A percentile compares a stretch with the other conserved stretches of the same genome.
Evolutionary conservation across 30 jellyfish, hydroid and myxozoan species (phyloP).

Genomic region (Mastigias papua): DNA sequence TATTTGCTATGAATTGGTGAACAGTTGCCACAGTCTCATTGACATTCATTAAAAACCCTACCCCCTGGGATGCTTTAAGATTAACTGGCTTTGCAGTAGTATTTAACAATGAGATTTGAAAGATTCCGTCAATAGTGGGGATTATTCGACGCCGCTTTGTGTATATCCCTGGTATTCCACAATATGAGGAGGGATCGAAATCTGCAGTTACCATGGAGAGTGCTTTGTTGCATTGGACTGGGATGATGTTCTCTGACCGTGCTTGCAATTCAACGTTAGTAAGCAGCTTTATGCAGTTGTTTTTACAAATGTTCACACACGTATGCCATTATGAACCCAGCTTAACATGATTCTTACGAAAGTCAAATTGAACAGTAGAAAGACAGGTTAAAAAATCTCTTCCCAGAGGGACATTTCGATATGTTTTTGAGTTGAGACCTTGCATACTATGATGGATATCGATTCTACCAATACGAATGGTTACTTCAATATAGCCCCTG

Average conservation of each 20-base stretch:
- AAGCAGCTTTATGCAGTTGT: background rate
- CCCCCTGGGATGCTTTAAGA: background rate
- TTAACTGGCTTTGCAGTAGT: background rate
- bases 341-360: background rate
- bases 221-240: background rate
- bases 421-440: background rate
- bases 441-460: background rate
- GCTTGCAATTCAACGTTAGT: background rate
- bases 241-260: background rate
- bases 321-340: background rate
- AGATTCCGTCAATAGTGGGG: background rate
- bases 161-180: background rate
- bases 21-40: background rate
- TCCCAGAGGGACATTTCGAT: background rate
- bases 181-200: background rate
- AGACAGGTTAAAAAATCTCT: background rate
- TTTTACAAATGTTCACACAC: background rate
- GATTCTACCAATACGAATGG: background rate
- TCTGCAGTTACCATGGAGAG: background rate
- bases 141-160: background rate
- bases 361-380: background rate
- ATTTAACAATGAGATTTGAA: slow-evolving; percentile 43
- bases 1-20: background rate
- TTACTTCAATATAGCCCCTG: background rate
- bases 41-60: background rate